Base-by-base conservation (phyloP, 2,888 invertebrate genomes). In the Abrostola triplasia region DNA sequence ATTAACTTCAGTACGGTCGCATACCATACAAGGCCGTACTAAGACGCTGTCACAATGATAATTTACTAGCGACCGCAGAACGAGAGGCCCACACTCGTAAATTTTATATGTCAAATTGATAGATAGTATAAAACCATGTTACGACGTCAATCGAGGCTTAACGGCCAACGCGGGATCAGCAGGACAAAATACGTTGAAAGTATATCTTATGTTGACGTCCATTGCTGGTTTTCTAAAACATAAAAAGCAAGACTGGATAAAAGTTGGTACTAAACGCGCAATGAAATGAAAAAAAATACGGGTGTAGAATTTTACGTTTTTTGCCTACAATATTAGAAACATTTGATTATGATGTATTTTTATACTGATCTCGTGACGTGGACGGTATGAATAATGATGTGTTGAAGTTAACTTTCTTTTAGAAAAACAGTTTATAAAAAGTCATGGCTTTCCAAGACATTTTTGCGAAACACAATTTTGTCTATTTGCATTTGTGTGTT, bases 21-120 rank as follows among this genome's bases (percentile, higher is more conserved):
- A 36, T 12, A 38, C 48, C 50, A 51, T 36, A 12, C 60, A 55
- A 35, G 53, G n/a, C 48, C 24, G 13, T 54, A 59, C 57, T 63
- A 42, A 37, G 41, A 44, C 35, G 36, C 44, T 50, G 40, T 44
- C 13, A 24, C 44, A 40, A 36, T 56, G 44, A 61, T 64, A 58
- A 35, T 69, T 57, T 64, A 57, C 42, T 47, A 60, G 53, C 44
- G 64, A 57, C 60, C 67, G 56, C 57, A 76, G 68, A 52, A 64
- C 56, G 50, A 55, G 55, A 55, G 52, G 38, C 53, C 54, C 44
- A 64, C 37, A 60, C 42, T 67, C 78, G 62, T 77, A 72, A 75
- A 77, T 75, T 67, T 78, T 78, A 77, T 66, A 77, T 55, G 65
- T 67, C 69, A 11, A 67, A 64, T 77, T 77, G 77, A 77, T 78